Conservation (phyloP, 1,140 invertebrate genomes). For the Tyrophagus putrescentiae region DNA sequence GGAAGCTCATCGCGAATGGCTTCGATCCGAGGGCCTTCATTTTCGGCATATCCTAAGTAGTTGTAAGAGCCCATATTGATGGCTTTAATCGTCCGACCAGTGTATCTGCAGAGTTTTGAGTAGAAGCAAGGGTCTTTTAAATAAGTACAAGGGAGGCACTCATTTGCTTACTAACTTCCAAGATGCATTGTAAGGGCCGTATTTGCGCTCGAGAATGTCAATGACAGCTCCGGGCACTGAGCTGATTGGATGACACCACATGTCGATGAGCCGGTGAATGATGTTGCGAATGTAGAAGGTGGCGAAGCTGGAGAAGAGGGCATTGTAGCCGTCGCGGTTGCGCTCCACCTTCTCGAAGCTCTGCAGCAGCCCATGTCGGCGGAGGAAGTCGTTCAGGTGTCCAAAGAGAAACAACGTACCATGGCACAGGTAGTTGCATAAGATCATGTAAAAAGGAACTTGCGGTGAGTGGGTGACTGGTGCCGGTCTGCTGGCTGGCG, state of each 20-base stretch:
- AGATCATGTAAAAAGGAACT: constrained; percentile 22
- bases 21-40: constrained; percentile 54
- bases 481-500: background rate
- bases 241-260: constrained; percentile 83
- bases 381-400: constrained; percentile 23
- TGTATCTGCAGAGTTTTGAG: constrained; percentile 16
- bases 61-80: constrained; percentile 85
- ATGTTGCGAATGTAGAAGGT: constrained; percentile 87
- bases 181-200: constrained; percentile 74
- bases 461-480: too few relatives aligned
- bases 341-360: constrained; percentile 2
- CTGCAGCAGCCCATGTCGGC: constrained; percentile 21
- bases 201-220: constrained; percentile 66
- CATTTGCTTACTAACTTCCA: constrained; percentile 38
- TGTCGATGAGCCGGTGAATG: constrained; percentile 75
- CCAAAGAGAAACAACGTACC: constrained; percentile 25
- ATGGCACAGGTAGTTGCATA: constrained; percentile 24
- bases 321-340: constrained; percentile 3
- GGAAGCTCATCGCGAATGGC: constrained; percentile 46
- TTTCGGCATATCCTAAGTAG: constrained; percentile 75
- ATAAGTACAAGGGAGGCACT: constrained; percentile 15
- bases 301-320: constrained; percentile 75
- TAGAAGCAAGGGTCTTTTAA: background rate
- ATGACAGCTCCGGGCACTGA: constrained; percentile 75
- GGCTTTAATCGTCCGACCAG: constrained; percentile 25